These are phyloP conservation scores for Papilio machaon DNA, from an alignment of 1,140 invertebrate genomes.

Conservation along the genomic window DNA sequence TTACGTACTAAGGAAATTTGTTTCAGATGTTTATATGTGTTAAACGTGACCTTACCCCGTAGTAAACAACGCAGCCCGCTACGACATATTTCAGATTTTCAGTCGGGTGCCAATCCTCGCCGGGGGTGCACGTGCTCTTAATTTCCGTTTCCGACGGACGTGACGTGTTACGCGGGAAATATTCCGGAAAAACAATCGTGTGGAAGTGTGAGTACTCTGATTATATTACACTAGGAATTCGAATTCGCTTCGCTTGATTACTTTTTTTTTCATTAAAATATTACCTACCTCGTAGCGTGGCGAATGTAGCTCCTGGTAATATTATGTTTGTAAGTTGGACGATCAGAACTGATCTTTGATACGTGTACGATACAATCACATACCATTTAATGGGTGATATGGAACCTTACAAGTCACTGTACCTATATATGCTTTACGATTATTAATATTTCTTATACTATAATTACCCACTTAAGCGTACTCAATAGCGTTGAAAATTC, in stretches of 20 bases:
- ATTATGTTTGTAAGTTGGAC: background rate
- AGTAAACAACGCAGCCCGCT: constrained; percentile 18
- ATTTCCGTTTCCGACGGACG: constrained; percentile 14
- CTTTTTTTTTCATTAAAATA: background rate
- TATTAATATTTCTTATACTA: background rate
- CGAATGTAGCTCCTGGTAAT: background rate
- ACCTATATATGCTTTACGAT: background rate
- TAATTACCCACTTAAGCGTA: background rate
- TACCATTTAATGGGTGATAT: no score
- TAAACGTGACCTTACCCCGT: constrained; percentile 23
- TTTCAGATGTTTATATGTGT: constrained; percentile 17
- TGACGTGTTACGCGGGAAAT: constrained; percentile 19
- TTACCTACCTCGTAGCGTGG: background rate
- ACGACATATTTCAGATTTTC: constrained; percentile 30
- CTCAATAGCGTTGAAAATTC: background rate
- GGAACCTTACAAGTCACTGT: no score
- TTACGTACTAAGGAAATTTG: background rate
- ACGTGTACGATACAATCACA: background rate
- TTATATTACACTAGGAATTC: background rate
- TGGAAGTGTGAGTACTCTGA: constrained; percentile 8
- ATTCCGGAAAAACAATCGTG: constrained; percentile 21
- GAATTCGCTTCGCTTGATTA: background rate
- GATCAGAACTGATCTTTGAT: background rate
- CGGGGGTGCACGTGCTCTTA: constrained; percentile 5
- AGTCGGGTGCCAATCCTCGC: constrained; percentile 15